Conservation (phyloP, 2,113 vertebrate genomes). For the Sinosuthora webbiana region DNA sequence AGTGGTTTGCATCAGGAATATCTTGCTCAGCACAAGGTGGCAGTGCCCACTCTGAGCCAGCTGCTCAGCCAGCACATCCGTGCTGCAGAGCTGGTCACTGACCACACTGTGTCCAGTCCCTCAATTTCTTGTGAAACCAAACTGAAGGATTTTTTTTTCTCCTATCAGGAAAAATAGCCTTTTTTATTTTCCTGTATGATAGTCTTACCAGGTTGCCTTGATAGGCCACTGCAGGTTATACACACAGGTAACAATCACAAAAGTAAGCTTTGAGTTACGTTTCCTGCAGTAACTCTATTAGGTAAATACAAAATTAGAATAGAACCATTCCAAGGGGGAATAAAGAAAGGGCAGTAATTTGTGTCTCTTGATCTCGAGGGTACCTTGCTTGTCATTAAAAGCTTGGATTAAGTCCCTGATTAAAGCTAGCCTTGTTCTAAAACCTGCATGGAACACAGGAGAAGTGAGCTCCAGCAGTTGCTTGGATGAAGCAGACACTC, state of each 20-base stretch:
- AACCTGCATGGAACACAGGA: background rate
- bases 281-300: background rate
- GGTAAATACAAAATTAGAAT: background rate
- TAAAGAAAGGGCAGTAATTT: background rate
- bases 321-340: background rate
- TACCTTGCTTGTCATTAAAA: background rate
- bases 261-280: background rate
- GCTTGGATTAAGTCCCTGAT: background rate
- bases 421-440: background rate
- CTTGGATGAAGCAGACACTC: background rate
- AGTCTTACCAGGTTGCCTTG: background rate
- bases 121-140: background rate
- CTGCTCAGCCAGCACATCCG: rapidly evolving
- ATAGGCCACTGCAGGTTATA: background rate
- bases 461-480: background rate
- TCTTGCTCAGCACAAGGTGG: background rate
- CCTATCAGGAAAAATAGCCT: background rate
- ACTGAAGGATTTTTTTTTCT: background rate
- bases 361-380: background rate
- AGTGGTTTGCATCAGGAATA: background rate
- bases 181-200: background rate
- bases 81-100: background rate
- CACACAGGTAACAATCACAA: background rate
- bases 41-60: background rate
- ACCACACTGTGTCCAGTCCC: rapidly evolving